Percentiles rank a stretch among this genome's conserved stretches.
Evolutionary conservation across 1,140 invertebrate genomes (phyloP).

Genomic region (Microplitis demolitor): DNA sequence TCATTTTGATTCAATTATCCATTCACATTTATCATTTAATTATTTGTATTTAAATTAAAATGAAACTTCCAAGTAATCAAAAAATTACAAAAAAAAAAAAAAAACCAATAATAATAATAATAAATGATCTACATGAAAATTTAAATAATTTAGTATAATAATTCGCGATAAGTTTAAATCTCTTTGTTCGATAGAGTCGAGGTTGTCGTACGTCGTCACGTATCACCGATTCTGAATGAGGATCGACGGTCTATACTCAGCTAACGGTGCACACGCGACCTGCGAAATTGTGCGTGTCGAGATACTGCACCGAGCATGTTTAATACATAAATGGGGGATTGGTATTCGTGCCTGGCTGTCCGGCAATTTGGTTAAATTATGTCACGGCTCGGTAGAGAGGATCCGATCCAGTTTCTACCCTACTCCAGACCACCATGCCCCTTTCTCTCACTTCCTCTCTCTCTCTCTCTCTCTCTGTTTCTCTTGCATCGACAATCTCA

Average conservation of each 20-base stretch:
- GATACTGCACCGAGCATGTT: slow-evolving; percentile 17
- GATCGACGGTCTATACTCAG: background rate
- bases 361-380: slow-evolving; percentile 47
- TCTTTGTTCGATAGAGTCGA: too few species aligned
- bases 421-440: too few species aligned
- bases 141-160: too few species aligned
- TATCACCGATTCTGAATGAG: background rate
- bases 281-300: slow-evolving; percentile 28
- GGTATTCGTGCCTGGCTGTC: slow-evolving; percentile 26
- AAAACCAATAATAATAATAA: too few species aligned
- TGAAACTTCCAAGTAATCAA: too few species aligned
- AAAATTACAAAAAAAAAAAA: too few species aligned
- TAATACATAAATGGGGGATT: slow-evolving; percentile 19
- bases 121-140: too few species aligned
- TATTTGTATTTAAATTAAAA: too few species aligned
- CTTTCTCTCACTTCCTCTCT: background rate
- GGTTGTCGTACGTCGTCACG: background rate
- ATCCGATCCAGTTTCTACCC: background rate
- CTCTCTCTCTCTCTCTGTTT: background rate
- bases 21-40: too few species aligned
- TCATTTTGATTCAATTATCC: background rate
- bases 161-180: too few species aligned
- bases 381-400: slow-evolving; percentile 28
- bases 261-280: slow-evolving; percentile 1
- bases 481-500: background rate